Conservation (phyloP, 2,888 invertebrate genomes). For the Tholera decimalis region DNA sequence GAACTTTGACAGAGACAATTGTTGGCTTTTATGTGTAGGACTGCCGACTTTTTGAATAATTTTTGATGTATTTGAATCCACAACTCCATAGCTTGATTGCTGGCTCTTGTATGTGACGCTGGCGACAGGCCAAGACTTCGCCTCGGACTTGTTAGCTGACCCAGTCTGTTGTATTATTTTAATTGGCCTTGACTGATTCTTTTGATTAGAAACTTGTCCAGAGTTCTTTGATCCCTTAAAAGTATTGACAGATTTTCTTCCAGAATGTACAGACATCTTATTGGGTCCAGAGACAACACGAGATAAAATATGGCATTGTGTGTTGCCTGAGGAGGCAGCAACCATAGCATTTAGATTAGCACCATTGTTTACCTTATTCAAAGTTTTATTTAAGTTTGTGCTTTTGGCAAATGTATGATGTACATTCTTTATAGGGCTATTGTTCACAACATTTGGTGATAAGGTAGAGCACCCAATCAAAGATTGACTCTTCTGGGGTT, state of each 20-base stretch:
- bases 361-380: constrained; percentile 88
- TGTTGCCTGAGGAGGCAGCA: constrained; percentile 83
- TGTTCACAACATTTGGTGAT: constrained; percentile 82
- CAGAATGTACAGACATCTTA: constrained; percentile 88
- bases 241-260: constrained; percentile 84
- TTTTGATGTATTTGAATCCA: constrained; percentile 84
- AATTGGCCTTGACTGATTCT: constrained; percentile 88
- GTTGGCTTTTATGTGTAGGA: constrained; percentile 82
- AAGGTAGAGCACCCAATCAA: constrained; percentile 84
- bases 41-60: constrained; percentile 88
- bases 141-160: constrained; percentile 82
- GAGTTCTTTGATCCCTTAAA: constrained; percentile 84
- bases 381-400: constrained; percentile 84
- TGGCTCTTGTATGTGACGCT: constrained; percentile 85
- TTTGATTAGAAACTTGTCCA: constrained; percentile 78
- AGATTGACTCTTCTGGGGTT: constrained; percentile 85
- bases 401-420: constrained; percentile 85
- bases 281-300: constrained; percentile 89
- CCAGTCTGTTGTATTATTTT: constrained; percentile 91
- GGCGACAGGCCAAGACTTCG: constrained; percentile 85
- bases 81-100: constrained; percentile 78
- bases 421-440: constrained; percentile 85
- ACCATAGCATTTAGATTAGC: constrained; percentile 88
- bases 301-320: constrained; percentile 88
- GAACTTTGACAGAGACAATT: constrained; percentile 79